Base-by-base conservation (phyloP, 2,797 vertebrate genomes). In the Picus viridis region DNA sequence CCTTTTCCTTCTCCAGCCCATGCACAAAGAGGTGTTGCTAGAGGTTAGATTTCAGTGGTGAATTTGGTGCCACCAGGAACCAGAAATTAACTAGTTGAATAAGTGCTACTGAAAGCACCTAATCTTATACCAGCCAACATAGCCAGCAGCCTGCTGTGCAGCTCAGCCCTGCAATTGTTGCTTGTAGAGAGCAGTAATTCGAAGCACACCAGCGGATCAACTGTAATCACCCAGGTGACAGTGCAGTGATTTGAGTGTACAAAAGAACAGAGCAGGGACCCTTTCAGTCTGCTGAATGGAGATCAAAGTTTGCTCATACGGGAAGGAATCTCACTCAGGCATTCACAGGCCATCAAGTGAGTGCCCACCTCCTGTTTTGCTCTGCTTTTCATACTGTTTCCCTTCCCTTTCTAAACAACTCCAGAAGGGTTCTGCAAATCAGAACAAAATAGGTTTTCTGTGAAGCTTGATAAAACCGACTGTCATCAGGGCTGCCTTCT, bases 391-490 rank as follows among this genome's bases (percentile, higher is more conserved):
- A 16, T 29, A 6, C 15, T 89, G 32, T 76, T 78, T 85, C n/a
- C 16, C 12, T 67, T 41, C 29, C 12, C 56, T 72, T 90, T 79
- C 75, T 79, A 71, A 91, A 70, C 30, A 77, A 36, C 56, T 9
- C 81, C 57, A 73, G 83, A 95, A 72, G 68, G 56, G 54, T 90
- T 94, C 53, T 63, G 32, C 62, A 89, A n/a, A 89, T 64, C 78
- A 86, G 39, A 39, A 39, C 39, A 39, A 12, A 39, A 39, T 39
- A 39, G 39, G 39, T 5, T 4, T 56, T 2, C 81, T 87, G 65
- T 92, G 70, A 79, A 90, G 64, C 58, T 65, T 93, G 74, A 70
- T 85, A 87, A 92, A 89, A 86, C 4, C 17, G 85, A 76, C 36
- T 56, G 54, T 32, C 76, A 89, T 83, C 39, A 92, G 23, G 49